Base-by-base conservation (phyloP, 2,113 vertebrate species). In the Python bivittatus region DNA sequence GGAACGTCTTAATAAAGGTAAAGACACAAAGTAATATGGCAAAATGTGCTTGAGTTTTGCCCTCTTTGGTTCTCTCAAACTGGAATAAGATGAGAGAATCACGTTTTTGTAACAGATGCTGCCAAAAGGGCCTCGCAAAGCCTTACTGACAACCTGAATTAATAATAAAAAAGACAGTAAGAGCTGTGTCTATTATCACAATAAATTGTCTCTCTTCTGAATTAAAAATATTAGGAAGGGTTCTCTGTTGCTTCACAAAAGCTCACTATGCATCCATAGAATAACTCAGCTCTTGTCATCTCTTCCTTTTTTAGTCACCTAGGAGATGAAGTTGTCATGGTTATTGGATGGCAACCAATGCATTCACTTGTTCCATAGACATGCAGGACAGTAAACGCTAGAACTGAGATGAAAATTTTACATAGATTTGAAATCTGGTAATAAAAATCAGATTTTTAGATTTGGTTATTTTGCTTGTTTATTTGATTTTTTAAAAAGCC, bases 201-300 rank as follows among this genome's bases (percentile, higher is more conserved):
- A n/a, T 58, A 53, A 58, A 68, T 29, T 92, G 10, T 88, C 61
- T 91, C 2, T 83, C 85, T 52, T 38, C 17, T 84, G 86, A 53
- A 91, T 90, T 61, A 95, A 94, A 12, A 6, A 64, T 3, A 61
- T 3, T 6, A 93, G 42, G 48, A 42, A 4, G 68, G 60, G 17
- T 42, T 89, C 64, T 92, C 15, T 15, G 13, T 93, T 95, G 91
- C 29, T 6, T 58, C 11, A 64, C 15, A 88, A 25, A 48, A 83
- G 17, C 42, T 92, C 20, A 48, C 53, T 13, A 15, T 12, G 44
- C 52, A 86, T 88, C 17, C 61, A 44, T 15, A 44, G 8, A 20
- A 7, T 48, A 83, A 58, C 22, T 84, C 33, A 72, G 29, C 25
- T 53, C 52, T 72, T 87, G 33, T 38, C 27, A 4, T 84, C 1